Conservation (phyloP, 2,888 invertebrate species). For the Tubulanus polymorphus region DNA sequence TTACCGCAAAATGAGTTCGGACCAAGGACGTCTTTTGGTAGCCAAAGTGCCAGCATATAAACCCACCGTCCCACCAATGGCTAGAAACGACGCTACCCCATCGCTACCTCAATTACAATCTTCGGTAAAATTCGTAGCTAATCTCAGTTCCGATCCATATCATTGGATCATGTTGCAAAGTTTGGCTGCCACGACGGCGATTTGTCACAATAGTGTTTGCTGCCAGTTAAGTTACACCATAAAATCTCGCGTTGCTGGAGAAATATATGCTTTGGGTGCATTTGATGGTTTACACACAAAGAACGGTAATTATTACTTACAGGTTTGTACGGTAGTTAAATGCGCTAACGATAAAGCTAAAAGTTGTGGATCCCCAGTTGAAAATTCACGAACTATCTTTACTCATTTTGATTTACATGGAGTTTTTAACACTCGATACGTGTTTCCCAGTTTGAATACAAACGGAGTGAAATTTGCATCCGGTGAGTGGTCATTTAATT, state of each 20-base stretch:
- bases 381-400: constrained; percentile 20
- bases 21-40: too few species aligned
- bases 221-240: constrained; percentile 25
- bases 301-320: constrained; percentile 31
- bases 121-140: too few species aligned
- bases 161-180: constrained; percentile 15
- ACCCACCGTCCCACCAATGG: too few species aligned
- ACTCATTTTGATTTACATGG: constrained; percentile 17
- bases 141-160: too few species aligned
- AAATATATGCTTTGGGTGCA: constrained; percentile 32
- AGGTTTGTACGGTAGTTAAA: constrained; percentile 30
- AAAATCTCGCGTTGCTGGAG: constrained; percentile 1
- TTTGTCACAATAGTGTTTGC: constrained; percentile 30
- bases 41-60: too few species aligned
- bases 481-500: too few species aligned
- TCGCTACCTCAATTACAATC: too few species aligned
- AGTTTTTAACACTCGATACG: constrained; percentile 21
- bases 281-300: constrained; percentile 33
- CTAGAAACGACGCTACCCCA: too few species aligned
- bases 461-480: too few species aligned
- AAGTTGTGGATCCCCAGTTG: constrained; percentile 23
- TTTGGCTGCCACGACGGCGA: constrained; percentile 15
- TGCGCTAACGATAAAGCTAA: constrained; percentile 20
- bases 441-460: constrained; percentile 27
- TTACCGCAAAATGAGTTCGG: too few species aligned